These are phyloP conservation scores for Microctonus brassicae DNA, from an alignment of 2,888 invertebrate genomes.

Conservation along the genomic window DNA sequence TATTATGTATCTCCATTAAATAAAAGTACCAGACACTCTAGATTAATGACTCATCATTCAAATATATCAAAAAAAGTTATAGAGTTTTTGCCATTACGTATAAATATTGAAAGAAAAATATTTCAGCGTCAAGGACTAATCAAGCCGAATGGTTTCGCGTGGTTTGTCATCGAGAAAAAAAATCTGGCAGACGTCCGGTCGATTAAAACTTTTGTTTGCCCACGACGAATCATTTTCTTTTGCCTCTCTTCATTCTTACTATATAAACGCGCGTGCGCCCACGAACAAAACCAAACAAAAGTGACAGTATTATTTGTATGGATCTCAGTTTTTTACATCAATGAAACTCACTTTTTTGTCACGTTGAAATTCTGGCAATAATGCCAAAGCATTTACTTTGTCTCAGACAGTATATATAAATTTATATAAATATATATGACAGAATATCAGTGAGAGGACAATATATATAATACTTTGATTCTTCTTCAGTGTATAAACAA, in stretches of 20 bases:
- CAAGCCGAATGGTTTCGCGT: conserved; percentile 23
- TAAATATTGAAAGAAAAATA: not conserved
- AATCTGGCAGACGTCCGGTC: conserved; percentile 50
- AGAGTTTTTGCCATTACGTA: not conserved
- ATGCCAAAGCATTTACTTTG: no score
- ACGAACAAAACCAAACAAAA: conserved; percentile 42
- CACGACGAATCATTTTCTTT: conserved; percentile 40
- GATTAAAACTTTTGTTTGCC: conserved; percentile 66
- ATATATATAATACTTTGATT: no score
- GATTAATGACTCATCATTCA: conserved; percentile 10
- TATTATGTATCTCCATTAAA: not conserved
- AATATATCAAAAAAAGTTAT: not conserved
- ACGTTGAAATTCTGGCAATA: no score
- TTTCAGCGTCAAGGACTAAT: conserved; percentile 19
- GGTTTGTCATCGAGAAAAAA: conserved; percentile 35
- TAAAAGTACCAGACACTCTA: not conserved
- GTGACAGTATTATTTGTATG: conserved; percentile 55
- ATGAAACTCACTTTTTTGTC: not conserved
- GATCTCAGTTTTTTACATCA: conserved; percentile 32
- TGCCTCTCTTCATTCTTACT: not conserved
- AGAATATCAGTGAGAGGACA: no score
- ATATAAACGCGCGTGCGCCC: not conserved
- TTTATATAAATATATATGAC: no score
- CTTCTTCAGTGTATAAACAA: no score
- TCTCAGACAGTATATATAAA: no score